Conservation (phyloP, 2,888 invertebrate species). For the Caenorhabditis zanzibari region DNA sequence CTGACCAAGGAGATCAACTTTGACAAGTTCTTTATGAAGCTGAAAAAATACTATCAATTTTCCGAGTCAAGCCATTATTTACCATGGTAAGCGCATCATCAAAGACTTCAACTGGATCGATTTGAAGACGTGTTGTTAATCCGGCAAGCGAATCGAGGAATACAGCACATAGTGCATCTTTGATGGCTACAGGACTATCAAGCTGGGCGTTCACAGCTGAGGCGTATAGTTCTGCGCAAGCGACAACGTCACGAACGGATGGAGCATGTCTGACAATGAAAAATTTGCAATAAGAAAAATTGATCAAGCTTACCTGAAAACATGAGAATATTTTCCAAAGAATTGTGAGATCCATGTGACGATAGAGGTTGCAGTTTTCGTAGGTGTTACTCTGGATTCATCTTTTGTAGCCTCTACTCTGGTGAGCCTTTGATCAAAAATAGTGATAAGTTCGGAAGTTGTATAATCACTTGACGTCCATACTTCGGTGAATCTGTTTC, state of each 20-base stretch:
- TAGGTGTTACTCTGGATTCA: slow-evolving; percentile 54
- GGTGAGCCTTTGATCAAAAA: slow-evolving; percentile 86
- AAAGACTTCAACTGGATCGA: slow-evolving; percentile 59
- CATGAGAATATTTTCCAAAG: slow-evolving; percentile 71
- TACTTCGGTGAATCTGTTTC: slow-evolving; percentile 98
- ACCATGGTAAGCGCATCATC: slow-evolving; percentile 71
- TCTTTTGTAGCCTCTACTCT: slow-evolving; percentile 61
- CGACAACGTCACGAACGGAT: slow-evolving; percentile 87
- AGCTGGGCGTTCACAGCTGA: slow-evolving; percentile 75
- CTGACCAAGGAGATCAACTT: slow-evolving; percentile 20
- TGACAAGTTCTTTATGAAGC: slow-evolving; percentile 47
- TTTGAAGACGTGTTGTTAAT: slow-evolving; percentile 93
- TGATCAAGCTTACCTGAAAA: slow-evolving; percentile 68
- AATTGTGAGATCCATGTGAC: slow-evolving; percentile 74
- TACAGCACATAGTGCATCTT: slow-evolving; percentile 86
- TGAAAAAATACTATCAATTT: slow-evolving; percentile 12
- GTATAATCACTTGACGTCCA: slow-evolving; percentile 92
- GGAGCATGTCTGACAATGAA: slow-evolving; percentile 71
- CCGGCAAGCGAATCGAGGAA: slow-evolving; percentile 94
- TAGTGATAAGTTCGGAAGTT: slow-evolving; percentile 89
- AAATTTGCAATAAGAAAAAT: neutral
- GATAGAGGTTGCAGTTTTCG: slow-evolving; percentile 64
- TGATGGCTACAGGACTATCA: slow-evolving; percentile 71
- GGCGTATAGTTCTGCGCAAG: slow-evolving; percentile 86
- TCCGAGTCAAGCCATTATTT: neutral